Base-by-base conservation (phyloP, 1,140 invertebrate genomes). In the Drosophila orosa region DNA sequence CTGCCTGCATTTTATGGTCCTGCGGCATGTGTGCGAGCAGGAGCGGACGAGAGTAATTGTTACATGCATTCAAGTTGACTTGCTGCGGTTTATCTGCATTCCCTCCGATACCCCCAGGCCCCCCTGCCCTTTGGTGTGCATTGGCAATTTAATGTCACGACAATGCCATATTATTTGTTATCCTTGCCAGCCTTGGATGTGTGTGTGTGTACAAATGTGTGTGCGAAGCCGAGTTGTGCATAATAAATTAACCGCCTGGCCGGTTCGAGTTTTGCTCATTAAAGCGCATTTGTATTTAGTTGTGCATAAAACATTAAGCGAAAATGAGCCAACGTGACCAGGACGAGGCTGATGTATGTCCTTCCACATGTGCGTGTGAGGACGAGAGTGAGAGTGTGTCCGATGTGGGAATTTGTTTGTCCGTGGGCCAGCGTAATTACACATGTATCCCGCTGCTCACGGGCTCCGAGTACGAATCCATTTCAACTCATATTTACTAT, bases 221-320 rank as follows among this genome's bases (percentile, higher is more conserved):
- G n/a, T 73, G 72, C 60, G 76, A 72, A 67, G 58, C 54, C 80
- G 58, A 71, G 83, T 69, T 83, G 81, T 87, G 83, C 83, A 87
- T 87, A 87, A 87, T 89, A 89, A 80, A 89, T 89, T 84, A 83
- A 87, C 67, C 84, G 42, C 84, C 74, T 77, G 79, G 52, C 63
- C 86, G 79, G 76, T 50, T 66, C 58, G 71, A 50, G 59, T 60
- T 55, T 74, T 56, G 74, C 83, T 89, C 83, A 86, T 86, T 86
- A 86, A 89, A 83, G 76, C 83, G 72, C 83, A 86, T 86, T 86
- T 86, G 84, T 89, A 86, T 87, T 86, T 86, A 86, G 84, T 76
- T 86, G 83, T 79, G 84, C 83, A 86, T 83, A 79, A 86, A 86
- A 83, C 83, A 86, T 86, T 79, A 83, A 89, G 79, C 75, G 84